Base-by-base conservation (phyloP, 2,113 vertebrate species). In the human (Homo sapiens) region DNA sequence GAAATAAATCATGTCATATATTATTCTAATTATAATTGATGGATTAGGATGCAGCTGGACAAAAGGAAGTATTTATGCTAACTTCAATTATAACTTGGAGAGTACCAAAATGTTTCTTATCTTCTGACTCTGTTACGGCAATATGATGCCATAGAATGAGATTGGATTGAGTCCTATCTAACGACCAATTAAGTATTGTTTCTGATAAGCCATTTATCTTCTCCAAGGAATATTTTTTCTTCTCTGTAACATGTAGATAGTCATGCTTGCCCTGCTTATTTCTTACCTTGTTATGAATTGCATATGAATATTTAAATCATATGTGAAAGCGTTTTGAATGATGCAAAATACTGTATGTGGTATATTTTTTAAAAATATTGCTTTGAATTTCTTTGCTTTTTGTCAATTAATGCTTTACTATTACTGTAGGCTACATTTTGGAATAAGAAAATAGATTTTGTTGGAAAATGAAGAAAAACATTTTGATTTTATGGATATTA, bases 401-500 rank as follows among this genome's bases (percentile, higher is more conserved):
- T 95, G 6, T 86, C 23, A 78, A n/a, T 43, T 82, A 35, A 48
- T 59, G 35, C 57, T 90, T 94, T 90, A 52, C 45, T 83, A 79
- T 78, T 70, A 78, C 55, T 80, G 0, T 84, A 55, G 43, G 17
- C 20, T 76, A 30, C 8, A 55, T 64, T 86, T 66, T 68, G 23
- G 6, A 89, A 90, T 72, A 50, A 89, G 0, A 70, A 16, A 0
- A 38, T 50, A 85, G 16, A 73, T 81, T 72, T 93, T 13, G 82
- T 96, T 95, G 22, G 80, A 80, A 97, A 94, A 70, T 96, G 90
- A 98, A 91, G 73, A 61, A 95, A 93, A 98, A 73, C 61, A 57
- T 95, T 90, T 79, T 97, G 83, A 94, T 86, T 91, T 87, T 94
- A 40, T 87, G n/a, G 72, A 0, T 73, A 66, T 61, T 35, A 72